phyloP scores from a whole-genome alignment of 2,797 vertebrate species.

The Oreochromis grahami region DNA sequence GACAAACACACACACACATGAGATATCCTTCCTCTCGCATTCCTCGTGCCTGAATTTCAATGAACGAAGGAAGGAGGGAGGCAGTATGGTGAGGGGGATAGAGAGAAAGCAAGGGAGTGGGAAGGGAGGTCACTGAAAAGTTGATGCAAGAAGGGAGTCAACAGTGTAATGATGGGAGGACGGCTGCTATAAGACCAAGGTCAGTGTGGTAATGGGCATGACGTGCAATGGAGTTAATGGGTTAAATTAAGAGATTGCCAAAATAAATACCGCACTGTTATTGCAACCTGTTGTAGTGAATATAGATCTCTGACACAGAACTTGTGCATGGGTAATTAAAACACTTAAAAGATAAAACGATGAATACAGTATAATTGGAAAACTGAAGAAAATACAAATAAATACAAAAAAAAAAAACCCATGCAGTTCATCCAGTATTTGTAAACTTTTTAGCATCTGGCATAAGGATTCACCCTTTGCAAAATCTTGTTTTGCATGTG shows the following conservation, averaged over 20 bases:
- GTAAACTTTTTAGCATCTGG: background rate
- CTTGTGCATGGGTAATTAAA: background rate
- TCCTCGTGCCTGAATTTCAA: conserved; percentile 63
- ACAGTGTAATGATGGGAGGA: background rate
- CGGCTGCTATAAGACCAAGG: conserved; percentile 11
- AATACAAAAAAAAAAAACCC: background rate
- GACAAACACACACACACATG: conserved; percentile 53
- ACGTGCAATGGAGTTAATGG: background rate
- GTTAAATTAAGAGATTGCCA: background rate
- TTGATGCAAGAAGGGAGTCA: background rate
- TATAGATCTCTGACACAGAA: no score
- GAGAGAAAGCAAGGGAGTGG: conserved; percentile 21
- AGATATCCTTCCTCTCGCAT: conserved; percentile 75
- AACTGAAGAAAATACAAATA: background rate
- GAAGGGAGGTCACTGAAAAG: conserved; percentile 26
- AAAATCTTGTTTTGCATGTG: no score
- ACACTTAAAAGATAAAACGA: background rate
- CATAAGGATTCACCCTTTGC: background rate
- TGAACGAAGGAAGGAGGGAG: conserved; percentile 54
- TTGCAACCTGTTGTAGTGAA: background rate
- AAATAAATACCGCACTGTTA: background rate
- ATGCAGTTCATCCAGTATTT: background rate
- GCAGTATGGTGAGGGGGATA: background rate
- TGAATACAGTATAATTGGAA: background rate
- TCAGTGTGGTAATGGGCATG: conserved; percentile 38